phyloP scores from a whole-genome alignment of 2,113 vertebrate species.

The Casuarius casuarius region DNA sequence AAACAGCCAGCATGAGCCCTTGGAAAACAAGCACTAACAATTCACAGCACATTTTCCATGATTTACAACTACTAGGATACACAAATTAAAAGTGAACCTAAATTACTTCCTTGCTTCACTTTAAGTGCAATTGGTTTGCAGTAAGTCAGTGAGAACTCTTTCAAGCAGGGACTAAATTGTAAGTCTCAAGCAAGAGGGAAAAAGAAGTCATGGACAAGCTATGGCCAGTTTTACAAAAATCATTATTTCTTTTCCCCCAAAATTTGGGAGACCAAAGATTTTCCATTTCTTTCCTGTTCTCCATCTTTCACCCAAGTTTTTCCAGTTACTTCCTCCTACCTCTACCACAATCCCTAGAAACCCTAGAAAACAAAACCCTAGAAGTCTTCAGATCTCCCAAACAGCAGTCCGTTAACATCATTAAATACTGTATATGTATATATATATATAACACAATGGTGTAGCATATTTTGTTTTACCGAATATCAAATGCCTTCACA shows the following conservation, averaged over 20 bases:
- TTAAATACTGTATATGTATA: not conserved
- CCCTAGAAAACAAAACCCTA: not conserved
- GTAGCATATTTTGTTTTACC: slow-evolving; percentile 73
- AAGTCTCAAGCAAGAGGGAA: not conserved
- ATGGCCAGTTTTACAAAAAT: not conserved
- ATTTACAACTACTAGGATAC: not conserved
- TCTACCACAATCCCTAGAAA: not conserved
- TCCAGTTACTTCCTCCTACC: not conserved
- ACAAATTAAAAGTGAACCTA: not conserved
- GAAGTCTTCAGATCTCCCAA: not conserved
- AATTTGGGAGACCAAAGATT: not conserved
- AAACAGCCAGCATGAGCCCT: not conserved
- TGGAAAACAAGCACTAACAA: not conserved
- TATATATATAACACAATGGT: not conserved
- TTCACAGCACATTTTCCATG: not conserved
- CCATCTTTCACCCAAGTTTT: not conserved
- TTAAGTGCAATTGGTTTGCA: not conserved
- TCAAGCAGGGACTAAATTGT: not conserved
- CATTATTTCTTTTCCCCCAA: not conserved
- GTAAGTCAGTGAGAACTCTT: not conserved
- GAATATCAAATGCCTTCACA: slow-evolving; percentile 84
- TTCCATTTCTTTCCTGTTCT: not conserved
- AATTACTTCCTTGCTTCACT: not conserved
- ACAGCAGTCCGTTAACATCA: not conserved
- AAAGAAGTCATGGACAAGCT: not conserved